Conservation (phyloP, 2,113 vertebrate species). For the Scolopax mira region DNA sequence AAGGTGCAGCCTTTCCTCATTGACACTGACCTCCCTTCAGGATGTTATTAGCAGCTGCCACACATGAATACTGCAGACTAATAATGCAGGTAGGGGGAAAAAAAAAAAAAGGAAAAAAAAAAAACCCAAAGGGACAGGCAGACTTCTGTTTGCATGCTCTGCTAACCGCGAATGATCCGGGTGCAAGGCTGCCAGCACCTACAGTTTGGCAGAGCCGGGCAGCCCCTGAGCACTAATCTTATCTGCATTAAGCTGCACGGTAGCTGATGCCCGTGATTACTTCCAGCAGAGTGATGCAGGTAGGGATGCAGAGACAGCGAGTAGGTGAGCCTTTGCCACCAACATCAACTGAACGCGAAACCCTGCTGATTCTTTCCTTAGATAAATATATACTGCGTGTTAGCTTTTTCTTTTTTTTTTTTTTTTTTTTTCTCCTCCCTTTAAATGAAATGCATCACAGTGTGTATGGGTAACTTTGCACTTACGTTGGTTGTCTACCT, state of each 20-base stretch:
- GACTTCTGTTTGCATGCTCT: constrained; percentile 58
- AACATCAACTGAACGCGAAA: constrained; percentile 52
- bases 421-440: background rate
- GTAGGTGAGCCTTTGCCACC: constrained; percentile 68
- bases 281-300: constrained; percentile 77
- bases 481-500: constrained; percentile 76
- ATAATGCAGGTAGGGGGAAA: constrained; percentile 41
- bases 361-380: constrained; percentile 1
- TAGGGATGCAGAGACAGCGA: constrained; percentile 72
- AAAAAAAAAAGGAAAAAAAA: no score
- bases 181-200: constrained; percentile 57
- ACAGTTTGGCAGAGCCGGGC: constrained; percentile 51
- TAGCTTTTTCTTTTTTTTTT: background rate
- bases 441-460: constrained; percentile 38
- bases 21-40: constrained; percentile 49
- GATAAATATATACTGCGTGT: background rate
- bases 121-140: background rate
- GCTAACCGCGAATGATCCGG: constrained; percentile 47
- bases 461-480: constrained; percentile 75
- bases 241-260: constrained; percentile 78
- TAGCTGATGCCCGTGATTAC: constrained; percentile 75
- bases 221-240: constrained; percentile 67
- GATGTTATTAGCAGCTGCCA: constrained; percentile 71
- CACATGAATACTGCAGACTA: constrained; percentile 72
- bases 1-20: constrained; percentile 62